These are phyloP conservation scores for Alouatta palliata DNA, from an alignment of 2,113 vertebrate genomes.

Conservation along the genomic window DNA sequence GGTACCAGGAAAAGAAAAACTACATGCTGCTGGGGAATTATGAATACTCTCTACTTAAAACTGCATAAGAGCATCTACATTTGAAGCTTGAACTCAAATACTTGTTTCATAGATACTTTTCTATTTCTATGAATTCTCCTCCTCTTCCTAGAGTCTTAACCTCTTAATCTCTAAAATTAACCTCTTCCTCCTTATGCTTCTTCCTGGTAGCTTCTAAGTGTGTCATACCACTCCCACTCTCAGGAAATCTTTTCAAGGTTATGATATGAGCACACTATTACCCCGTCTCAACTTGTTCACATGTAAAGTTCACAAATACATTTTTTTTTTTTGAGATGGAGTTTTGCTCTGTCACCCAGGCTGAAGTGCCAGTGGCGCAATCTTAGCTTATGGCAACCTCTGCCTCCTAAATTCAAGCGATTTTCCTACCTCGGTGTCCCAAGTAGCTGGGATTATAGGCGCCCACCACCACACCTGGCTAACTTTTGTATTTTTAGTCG, in stretches of 20 bases:
- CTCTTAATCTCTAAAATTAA: conserved; percentile 30
- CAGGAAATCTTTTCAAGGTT: conserved; percentile 50
- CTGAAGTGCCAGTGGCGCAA: too few relatives aligned
- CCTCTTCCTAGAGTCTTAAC: background rate
- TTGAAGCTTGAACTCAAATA: conserved; percentile 24
- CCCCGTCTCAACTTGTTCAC: background rate
- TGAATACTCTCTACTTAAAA: background rate
- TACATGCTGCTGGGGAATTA: background rate
- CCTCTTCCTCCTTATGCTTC: conserved; percentile 27
- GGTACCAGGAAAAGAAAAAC: conserved; percentile 16
- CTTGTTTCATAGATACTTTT: conserved; percentile 32
- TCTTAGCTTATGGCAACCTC: too few relatives aligned
- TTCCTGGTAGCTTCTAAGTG: conserved; percentile 39
- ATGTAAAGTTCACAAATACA: background rate
- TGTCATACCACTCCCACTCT: conserved; percentile 18
- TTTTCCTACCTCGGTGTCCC: too few relatives aligned
- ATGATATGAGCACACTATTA: background rate
- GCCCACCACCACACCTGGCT: too few relatives aligned
- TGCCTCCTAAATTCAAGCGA: too few relatives aligned
- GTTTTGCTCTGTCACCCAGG: too few relatives aligned
- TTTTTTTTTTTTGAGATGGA: too few relatives aligned
- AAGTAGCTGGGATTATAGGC: too few relatives aligned
- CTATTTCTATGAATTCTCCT: background rate
- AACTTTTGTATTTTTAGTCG: too few relatives aligned
- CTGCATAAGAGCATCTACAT: background rate